Conservation (phyloP, 2,113 vertebrate genomes). For the Brachyhypopomus gauderio region DNA sequence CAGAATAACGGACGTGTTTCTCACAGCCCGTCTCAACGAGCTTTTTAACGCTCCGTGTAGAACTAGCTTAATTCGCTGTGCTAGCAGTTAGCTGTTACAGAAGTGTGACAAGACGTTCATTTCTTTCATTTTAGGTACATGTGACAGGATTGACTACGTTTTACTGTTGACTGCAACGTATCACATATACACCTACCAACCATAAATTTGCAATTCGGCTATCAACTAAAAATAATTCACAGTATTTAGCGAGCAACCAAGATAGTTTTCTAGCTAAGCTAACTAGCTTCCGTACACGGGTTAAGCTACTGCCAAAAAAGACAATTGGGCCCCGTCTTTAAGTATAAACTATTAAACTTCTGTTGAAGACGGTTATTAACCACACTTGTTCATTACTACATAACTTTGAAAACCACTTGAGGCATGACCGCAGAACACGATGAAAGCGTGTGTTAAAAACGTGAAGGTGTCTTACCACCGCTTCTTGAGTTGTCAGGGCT, state of each 20-base stretch:
- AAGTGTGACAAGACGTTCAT: background rate
- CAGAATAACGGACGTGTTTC: no score
- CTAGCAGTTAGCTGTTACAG: background rate
- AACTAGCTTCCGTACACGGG: constrained; percentile 2
- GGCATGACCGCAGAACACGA: background rate
- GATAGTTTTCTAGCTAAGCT: background rate
- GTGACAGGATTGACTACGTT: background rate
- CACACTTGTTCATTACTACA: background rate
- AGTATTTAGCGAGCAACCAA: background rate
- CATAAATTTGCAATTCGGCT: background rate
- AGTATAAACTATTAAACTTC: background rate
- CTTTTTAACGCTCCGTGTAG: background rate
- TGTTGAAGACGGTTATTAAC: no score
- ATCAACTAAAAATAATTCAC: background rate
- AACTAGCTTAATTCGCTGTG: background rate
- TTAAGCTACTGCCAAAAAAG: constrained; percentile 17
- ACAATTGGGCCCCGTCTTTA: constrained; percentile 24
- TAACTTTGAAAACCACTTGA: background rate
- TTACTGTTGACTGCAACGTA: background rate
- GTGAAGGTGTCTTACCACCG: constrained; percentile 74
- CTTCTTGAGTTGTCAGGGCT: constrained; percentile 81
- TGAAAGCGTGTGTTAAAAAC: constrained; percentile 36
- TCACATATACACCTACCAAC: no score
- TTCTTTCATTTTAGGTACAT: background rate
- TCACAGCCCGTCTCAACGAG: background rate